phyloP scores from a whole-genome alignment of 2,797 vertebrate genomes.

The Eulemur mongoz region DNA sequence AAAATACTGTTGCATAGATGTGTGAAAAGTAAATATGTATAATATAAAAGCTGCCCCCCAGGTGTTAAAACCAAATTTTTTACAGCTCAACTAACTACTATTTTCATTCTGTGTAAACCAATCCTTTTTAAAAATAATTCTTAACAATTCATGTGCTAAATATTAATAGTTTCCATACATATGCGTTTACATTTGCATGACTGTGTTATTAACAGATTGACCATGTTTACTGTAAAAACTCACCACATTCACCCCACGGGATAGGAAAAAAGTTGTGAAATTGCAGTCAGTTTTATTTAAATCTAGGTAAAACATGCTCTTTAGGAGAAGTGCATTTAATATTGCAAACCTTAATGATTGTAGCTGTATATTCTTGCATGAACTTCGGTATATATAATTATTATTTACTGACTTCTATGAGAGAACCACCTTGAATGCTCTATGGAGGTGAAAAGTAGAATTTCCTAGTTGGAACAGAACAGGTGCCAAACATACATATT shows the following conservation, averaged over 20 bases:
- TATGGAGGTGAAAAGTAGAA: constrained; percentile 69
- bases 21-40: constrained; percentile 18
- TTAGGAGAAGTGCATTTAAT: constrained; percentile 33
- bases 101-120: constrained; percentile 77
- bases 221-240: constrained; percentile 74
- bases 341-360: neutral
- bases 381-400: constrained; percentile 74
- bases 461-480: constrained; percentile 57
- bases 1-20: constrained; percentile 36
- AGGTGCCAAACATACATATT: constrained; percentile 64
- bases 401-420: constrained; percentile 67
- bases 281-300: neutral
- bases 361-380: constrained; percentile 80
- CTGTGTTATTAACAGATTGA: constrained; percentile 78
- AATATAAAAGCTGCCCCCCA: constrained; percentile 21
- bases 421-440: constrained; percentile 73
- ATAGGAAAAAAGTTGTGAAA: constrained; percentile 22
- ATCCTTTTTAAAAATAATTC: constrained; percentile 74
- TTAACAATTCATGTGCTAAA: constrained; percentile 79
- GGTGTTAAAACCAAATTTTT: constrained; percentile 61
- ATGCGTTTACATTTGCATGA: constrained; percentile 74
- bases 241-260: constrained; percentile 64
- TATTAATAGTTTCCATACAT: constrained; percentile 35
- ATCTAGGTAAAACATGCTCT: neutral
- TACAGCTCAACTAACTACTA: constrained; percentile 79